Conservation (phyloP, 2,888 invertebrate species). For the Myathropa florea region DNA sequence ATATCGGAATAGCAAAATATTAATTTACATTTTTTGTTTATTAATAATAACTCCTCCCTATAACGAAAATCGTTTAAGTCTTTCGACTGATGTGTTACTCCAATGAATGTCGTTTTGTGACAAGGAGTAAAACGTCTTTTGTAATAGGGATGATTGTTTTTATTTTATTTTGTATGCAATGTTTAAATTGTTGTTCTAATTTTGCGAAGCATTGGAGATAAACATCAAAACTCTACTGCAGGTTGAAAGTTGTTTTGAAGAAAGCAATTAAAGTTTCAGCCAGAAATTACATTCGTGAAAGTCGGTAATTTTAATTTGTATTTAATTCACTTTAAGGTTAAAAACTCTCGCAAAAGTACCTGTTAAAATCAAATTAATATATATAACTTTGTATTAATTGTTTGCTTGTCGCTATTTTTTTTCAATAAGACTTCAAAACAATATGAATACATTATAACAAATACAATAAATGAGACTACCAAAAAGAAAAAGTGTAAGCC, state of each 20-base stretch:
- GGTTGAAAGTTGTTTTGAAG: no score
- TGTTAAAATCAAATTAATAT: not conserved
- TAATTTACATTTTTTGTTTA: not conserved
- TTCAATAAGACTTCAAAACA: not conserved
- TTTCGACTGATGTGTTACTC: no score
- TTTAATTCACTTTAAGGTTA: not conserved
- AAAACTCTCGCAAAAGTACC: not conserved
- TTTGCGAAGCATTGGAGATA: no score
- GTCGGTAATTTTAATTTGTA: not conserved
- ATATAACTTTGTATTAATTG: not conserved
- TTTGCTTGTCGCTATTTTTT: not conserved
- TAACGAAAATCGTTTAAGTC: no score
- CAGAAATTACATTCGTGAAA: not conserved
- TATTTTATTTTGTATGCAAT: no score
- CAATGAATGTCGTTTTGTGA: no score
- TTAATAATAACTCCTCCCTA: no score
- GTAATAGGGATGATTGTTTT: no score
- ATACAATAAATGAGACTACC: not conserved
- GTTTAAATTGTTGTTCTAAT: no score
- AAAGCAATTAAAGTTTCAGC: not conserved
- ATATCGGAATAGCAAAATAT: not conserved
- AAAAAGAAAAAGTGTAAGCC: not conserved
- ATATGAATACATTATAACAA: not conserved
- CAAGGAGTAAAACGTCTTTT: no score
- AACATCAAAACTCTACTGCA: no score